Evolutionary conservation across 2,797 vertebrate species (phyloP).

Genomic region (Acestrorhynchus altus): DNA sequence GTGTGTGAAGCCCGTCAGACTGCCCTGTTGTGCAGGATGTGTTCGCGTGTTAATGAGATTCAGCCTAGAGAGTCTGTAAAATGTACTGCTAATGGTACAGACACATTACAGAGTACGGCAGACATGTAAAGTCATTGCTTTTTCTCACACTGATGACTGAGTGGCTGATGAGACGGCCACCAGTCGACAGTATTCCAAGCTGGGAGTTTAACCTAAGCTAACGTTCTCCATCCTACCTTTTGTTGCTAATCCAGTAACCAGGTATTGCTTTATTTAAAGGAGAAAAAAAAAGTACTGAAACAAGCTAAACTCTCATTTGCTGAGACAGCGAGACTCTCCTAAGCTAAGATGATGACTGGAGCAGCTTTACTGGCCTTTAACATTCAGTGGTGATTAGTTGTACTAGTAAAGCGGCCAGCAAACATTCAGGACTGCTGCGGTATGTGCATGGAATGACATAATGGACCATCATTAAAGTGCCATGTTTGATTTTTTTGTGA

Average conservation of each 20-base stretch:
- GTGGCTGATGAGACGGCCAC: background rate
- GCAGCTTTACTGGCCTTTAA: background rate
- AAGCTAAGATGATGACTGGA: background rate
- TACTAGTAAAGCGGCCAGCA: conserved; percentile 15
- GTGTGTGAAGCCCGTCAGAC: background rate
- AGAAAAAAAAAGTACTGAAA: conserved; percentile 6
- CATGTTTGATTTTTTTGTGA: conserved; percentile 10
- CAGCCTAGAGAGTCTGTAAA: background rate
- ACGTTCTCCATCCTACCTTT: background rate
- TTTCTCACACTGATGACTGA: conserved; percentile 16
- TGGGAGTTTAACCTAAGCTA: background rate
- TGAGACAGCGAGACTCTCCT: background rate
- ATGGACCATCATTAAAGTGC: conserved; percentile 31
- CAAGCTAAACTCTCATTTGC: background rate
- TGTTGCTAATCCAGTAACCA: background rate
- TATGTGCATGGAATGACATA: conserved; percentile 2
- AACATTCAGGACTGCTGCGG: background rate
- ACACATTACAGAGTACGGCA: background rate
- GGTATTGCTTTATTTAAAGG: conserved; percentile 39
- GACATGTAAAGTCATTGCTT: background rate
- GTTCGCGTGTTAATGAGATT: conserved; percentile 2
- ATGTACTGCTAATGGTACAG: conserved; percentile 1
- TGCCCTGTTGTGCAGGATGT: background rate
- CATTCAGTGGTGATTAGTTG: background rate
- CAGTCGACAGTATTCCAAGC: background rate